phyloP scores from a whole-genome alignment of 2,113 vertebrate genomes.

The Cynopterus brachyotis region DNA sequence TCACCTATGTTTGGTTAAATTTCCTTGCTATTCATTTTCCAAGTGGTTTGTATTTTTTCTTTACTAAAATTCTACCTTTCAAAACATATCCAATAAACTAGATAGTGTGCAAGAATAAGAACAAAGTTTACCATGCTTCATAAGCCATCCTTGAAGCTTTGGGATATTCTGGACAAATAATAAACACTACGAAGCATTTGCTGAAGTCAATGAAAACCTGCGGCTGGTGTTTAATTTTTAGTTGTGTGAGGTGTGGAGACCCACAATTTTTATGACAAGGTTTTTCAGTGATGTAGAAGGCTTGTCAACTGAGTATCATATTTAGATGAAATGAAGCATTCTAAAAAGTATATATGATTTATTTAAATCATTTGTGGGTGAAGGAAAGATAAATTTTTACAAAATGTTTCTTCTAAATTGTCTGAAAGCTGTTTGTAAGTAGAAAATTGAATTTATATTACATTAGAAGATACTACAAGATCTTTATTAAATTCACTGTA shows the following conservation, averaged over 20 bases:
- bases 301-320: neutral
- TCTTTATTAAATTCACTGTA: slow-evolving; percentile 55
- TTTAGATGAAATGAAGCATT: neutral
- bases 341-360: neutral
- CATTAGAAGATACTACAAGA: slow-evolving; percentile 43
- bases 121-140: neutral
- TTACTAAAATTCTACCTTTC: neutral
- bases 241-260: neutral
- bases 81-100: neutral
- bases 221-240: neutral
- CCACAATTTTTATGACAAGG: neutral
- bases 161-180: neutral
- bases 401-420: slow-evolving; percentile 6
- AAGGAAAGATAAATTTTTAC: neutral
- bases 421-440: slow-evolving; percentile 51
- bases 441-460: slow-evolving; percentile 63
- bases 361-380: neutral
- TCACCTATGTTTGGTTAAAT: neutral
- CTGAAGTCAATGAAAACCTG: slow-evolving; percentile 7
- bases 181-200: neutral
- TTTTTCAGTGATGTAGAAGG: neutral
- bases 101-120: neutral
- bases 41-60: neutral
- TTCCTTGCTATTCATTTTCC: neutral
- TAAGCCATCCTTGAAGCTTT: neutral